Evolutionary conservation across 2,888 invertebrate species (phyloP), one percentile per base, ranked within the genome.

Genomic region (Abscondita cerata): DNA sequence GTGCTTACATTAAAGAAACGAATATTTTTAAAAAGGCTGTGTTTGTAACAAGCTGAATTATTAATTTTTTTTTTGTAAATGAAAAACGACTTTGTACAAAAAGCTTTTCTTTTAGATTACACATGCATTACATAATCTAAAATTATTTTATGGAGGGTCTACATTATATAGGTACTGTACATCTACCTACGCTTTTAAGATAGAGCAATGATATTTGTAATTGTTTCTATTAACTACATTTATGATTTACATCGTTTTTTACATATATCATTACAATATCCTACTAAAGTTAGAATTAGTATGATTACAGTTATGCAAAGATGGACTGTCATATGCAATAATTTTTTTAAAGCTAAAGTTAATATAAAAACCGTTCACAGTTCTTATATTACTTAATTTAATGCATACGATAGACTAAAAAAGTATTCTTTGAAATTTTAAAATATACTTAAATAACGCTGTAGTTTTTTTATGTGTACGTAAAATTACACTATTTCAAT

Each of bases 1-100:
- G 64, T 64, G 64, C 64, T 60, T 58, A 54, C 57, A 38, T 58
- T 50, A 58, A 62, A 53, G 33, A 13, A 59, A 50, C 13, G 16
- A 18, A 44, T 18, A 44, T 3, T 62, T 34, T 44, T 34, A 65
- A 57, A 70, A 62, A 65, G 62, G 70, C 69, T 64, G 70, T 73
- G 70, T 70, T 65, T 70, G 62, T 66, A 70, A 59, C 53, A 72
- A 73, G 72, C 72, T 66, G 70, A 70, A 52, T 66, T 66, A 62
- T 62, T n/a, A n/a, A n/a, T n/a, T n/a, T n/a, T 64, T 64, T 64
- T 62, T 60, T 62, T 67, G 65, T 69, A 70, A 72, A 59, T 70
- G 64, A 70, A 68, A 75, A 78, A 76, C 75, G 76, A 76, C 78
- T 80, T 78, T 80, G 79, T 80, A 80, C 80, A 80, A 79, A 77